Evolutionary conservation across 2,888 invertebrate genomes (phyloP).

Genomic region (Patella ulyssiponensis): DNA sequence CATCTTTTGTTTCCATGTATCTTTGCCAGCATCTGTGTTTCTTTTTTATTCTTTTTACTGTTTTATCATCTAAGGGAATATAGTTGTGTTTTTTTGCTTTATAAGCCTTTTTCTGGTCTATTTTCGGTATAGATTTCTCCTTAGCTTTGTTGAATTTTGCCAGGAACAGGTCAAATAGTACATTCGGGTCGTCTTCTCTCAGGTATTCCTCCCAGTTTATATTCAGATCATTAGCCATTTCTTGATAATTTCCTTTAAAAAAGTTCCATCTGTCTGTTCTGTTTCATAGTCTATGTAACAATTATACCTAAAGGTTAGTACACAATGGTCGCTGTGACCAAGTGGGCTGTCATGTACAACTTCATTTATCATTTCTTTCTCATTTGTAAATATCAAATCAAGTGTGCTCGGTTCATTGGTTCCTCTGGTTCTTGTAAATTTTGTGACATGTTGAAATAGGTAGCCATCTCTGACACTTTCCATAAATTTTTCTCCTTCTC

Average conservation of each 20-base stretch:
- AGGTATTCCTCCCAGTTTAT: background rate
- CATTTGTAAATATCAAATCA: background rate
- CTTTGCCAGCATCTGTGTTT: background rate
- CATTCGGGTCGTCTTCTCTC: too few species aligned
- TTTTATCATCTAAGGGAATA: background rate
- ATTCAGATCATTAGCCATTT: background rate
- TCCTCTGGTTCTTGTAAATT: background rate
- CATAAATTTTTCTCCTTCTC: background rate
- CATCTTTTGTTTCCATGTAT: background rate
- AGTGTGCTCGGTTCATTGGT: background rate
- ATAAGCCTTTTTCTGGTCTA: background rate
- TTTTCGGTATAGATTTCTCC: background rate
- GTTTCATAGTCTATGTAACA: background rate
- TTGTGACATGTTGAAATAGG: background rate
- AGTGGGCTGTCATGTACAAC: background rate
- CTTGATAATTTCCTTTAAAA: background rate
- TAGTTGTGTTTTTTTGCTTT: background rate
- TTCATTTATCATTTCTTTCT: background rate
- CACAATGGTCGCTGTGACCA: background rate
- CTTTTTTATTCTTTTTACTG: background rate
- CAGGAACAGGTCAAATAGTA: too few species aligned
- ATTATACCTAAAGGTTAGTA: background rate
- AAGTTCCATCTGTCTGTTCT: background rate
- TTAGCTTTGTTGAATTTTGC: background rate
- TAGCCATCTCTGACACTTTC: conserved; percentile 10